Conservation (phyloP, 2,888 invertebrate species). For the Drosophila subquinaria region DNA sequence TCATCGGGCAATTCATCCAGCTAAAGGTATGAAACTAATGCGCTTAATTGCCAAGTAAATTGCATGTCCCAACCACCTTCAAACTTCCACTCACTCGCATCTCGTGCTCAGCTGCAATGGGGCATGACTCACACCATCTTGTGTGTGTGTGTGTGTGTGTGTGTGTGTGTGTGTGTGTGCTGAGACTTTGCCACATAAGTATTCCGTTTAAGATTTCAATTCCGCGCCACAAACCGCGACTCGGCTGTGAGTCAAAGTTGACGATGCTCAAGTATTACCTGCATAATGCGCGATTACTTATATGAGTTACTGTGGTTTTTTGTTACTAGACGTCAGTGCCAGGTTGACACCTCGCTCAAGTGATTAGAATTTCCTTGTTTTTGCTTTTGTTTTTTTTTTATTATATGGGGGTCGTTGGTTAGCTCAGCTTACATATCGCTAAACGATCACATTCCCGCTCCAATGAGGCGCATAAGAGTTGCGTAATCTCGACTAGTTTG, state of each 20-base stretch:
- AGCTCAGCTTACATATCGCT: constrained; percentile 31
- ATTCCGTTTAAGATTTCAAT: constrained; percentile 49
- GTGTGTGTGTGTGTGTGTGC: constrained; percentile 12
- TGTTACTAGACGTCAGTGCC: constrained; percentile 22
- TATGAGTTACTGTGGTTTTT: constrained; percentile 30
- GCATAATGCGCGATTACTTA: constrained; percentile 7
- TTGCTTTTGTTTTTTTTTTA: constrained; percentile 1
- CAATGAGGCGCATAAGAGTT: constrained; percentile 41
- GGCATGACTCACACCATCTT: constrained; percentile 67
- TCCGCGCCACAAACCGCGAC: constrained; percentile 29
- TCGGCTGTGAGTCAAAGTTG: constrained; percentile 56
- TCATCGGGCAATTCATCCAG: constrained; percentile 4
- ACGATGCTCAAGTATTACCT: constrained; percentile 18
- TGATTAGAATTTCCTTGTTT: constrained; percentile 37
- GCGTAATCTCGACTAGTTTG: constrained; percentile 29
- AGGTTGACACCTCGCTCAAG: constrained; percentile 23
- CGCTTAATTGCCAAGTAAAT: constrained; percentile 71
- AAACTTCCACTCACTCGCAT: constrained; percentile 3
- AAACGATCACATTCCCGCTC: constrained; percentile 26
- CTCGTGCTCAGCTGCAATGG: constrained; percentile 56
- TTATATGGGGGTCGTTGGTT: constrained; percentile 13
- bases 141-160: constrained; percentile 15
- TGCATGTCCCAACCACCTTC: constrained; percentile 35
- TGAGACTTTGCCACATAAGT: constrained; percentile 59
- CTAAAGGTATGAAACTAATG: constrained; percentile 46